phyloP scores from a whole-genome alignment of 2,113 vertebrate species.

The Menidia beryllina region DNA sequence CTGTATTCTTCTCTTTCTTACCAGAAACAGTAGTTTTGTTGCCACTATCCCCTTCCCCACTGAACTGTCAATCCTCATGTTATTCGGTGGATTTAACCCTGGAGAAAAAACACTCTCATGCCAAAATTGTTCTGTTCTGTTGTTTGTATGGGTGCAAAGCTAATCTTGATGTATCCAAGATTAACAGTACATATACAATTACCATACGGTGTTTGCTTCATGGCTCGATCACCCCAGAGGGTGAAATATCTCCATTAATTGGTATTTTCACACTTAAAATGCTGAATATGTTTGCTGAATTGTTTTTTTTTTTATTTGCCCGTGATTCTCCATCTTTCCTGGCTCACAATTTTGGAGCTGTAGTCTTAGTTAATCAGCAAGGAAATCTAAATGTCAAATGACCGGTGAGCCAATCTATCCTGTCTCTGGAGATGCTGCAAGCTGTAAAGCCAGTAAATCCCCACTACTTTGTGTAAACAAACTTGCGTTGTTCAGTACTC shows the following conservation, averaged over 20 bases:
- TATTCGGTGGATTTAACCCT: too few relatives aligned
- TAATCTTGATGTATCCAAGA: background rate
- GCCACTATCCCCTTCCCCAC: too few relatives aligned
- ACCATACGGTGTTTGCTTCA: background rate
- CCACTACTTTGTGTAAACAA: conserved; percentile 66
- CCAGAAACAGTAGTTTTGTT: too few relatives aligned
- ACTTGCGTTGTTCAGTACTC: conserved; percentile 60
- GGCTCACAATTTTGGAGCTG: background rate
- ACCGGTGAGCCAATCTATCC: conserved; percentile 15
- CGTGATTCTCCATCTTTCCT: background rate
- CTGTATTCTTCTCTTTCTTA: too few relatives aligned
- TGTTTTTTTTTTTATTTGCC: background rate
- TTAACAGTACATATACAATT: background rate
- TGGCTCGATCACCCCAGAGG: too few relatives aligned
- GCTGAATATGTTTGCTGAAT: background rate
- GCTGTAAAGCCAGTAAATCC: conserved; percentile 22
- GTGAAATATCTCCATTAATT: too few relatives aligned
- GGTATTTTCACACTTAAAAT: too few relatives aligned
- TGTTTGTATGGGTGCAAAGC: background rate
- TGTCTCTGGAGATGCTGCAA: conserved; percentile 37
- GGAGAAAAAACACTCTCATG: too few relatives aligned
- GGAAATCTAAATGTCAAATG: background rate
- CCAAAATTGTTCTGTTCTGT: background rate
- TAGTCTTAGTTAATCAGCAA: background rate
- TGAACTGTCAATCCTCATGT: too few relatives aligned